These are phyloP conservation scores for Alviniconcha marisindica DNA, from an alignment of 1,140 invertebrate genomes.

Conservation along the genomic window DNA sequence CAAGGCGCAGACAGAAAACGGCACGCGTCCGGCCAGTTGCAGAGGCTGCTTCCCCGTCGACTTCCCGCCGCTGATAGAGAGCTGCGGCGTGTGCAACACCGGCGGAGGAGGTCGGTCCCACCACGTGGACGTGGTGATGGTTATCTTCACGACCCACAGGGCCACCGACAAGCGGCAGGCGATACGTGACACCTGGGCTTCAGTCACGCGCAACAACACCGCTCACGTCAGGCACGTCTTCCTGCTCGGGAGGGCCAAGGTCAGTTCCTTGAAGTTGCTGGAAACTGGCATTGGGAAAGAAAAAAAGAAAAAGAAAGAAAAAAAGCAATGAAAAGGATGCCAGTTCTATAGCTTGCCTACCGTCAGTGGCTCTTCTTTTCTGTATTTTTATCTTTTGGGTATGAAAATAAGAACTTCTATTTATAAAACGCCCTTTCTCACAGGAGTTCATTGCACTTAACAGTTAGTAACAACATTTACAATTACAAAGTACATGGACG, in stretches of 20 bases:
- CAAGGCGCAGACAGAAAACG: background rate
- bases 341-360: constrained; percentile 18
- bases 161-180: background rate
- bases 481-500: too few species aligned
- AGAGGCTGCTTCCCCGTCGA: background rate
- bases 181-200: constrained; percentile 22
- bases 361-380: constrained; percentile 9
- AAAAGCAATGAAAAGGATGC: background rate
- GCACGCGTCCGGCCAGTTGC: constrained; percentile 4
- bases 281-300: background rate
- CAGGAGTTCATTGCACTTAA: too few species aligned
- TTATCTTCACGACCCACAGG: background rate
- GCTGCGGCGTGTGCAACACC: background rate
- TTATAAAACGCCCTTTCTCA: too few species aligned
- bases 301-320: background rate
- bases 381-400: too few species aligned
- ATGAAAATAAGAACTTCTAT: too few species aligned
- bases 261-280: background rate
- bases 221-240: constrained; percentile 22
- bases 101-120: background rate
- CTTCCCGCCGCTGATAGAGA: background rate
- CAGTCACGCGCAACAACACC: constrained; percentile 32
- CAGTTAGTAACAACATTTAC: too few species aligned
- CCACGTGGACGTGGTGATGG: background rate
- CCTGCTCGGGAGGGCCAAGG: constrained; percentile 2